Conservation (phyloP, 1,140 invertebrate genomes). For the Psilanteris sp. region DNA sequence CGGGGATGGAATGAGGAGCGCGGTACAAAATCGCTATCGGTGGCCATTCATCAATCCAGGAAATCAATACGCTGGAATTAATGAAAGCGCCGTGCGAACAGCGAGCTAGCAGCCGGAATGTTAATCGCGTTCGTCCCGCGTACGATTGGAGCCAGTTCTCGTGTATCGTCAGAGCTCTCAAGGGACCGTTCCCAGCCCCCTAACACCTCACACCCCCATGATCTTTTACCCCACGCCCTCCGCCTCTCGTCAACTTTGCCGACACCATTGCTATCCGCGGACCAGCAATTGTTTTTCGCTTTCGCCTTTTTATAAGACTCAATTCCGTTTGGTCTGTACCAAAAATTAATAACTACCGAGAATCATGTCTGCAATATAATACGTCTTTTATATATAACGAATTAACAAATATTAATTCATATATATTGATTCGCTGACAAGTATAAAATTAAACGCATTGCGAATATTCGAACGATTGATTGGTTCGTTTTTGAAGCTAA, state of each 20-base stretch:
- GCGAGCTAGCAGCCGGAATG: slow-evolving; percentile 80
- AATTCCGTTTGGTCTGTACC: no score
- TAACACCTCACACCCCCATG: slow-evolving; percentile 36
- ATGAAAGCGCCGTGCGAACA: slow-evolving; percentile 81
- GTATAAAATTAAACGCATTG: no score
- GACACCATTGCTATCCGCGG: slow-evolving; percentile 43
- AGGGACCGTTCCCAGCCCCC: slow-evolving; percentile 69
- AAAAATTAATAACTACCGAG: slow-evolving; percentile 36
- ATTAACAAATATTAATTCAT: no score
- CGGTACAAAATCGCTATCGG: slow-evolving; percentile 79
- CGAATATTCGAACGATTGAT: no score
- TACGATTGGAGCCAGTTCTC: slow-evolving; percentile 72
- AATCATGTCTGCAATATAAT: no score
- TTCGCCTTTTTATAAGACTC: slow-evolving; percentile 13
- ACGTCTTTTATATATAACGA: no score
- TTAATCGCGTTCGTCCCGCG: slow-evolving; percentile 80
- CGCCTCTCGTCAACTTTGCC: slow-evolving; percentile 61
- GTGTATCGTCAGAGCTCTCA: slow-evolving; percentile 76
- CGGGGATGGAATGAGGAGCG: slow-evolving; percentile 69
- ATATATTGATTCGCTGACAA: no score
- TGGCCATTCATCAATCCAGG: slow-evolving; percentile 80
- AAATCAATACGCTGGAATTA: slow-evolving; percentile 81
- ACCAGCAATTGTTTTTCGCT: slow-evolving; percentile 24
- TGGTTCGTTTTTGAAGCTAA: no score
- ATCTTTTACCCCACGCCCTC: slow-evolving; percentile 47